Base-by-base conservation (phyloP, 2,888 invertebrate species). In the Megastigmus dorsalis region DNA sequence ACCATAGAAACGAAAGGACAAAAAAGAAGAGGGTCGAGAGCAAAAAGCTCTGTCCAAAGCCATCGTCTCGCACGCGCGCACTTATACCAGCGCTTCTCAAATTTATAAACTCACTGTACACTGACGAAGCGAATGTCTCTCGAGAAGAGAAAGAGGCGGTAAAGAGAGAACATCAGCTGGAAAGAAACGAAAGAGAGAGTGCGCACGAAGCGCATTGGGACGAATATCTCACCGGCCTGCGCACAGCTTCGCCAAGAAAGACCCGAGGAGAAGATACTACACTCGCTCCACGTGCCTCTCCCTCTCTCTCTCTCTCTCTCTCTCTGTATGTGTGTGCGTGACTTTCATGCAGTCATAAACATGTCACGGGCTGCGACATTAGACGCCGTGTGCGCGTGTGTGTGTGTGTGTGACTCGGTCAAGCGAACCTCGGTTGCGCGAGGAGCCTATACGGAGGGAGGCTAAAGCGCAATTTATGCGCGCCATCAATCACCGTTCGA, bases 261-360 rank as follows among this genome's bases (percentile, higher is more conserved):
- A 41, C 43, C n/a, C n/a, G n/a, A n/a, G n/a, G n/a, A n/a, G n/a
- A n/a, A n/a, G n/a, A n/a, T n/a, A n/a, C n/a, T n/a, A n/a, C n/a
- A n/a, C n/a, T n/a, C n/a, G n/a, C n/a, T n/a, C n/a, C n/a, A n/a
- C n/a, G n/a, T n/a, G n/a, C n/a, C n/a, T n/a, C n/a, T n/a, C n/a
- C n/a, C n/a, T n/a, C n/a, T n/a, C n/a, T n/a, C n/a, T n/a, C n/a
- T n/a, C n/a, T n/a, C n/a, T n/a, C n/a, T n/a, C n/a, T n/a, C n/a
- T n/a, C n/a, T n/a, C n/a, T n/a, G n/a, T n/a, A n/a, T n/a, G n/a
- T n/a, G n/a, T n/a, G n/a, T n/a, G 66, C 41, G 62, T 50, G 70
- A 75, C 75, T 71, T 75, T 75, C 75, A 66, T 50, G 66, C 18
- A 67, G 48, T 66, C 75, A 20, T 75, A 75, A 75, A 71, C 55